Evolutionary conservation across 2,113 vertebrate species (phyloP).

Genomic region (Pteruthius melanotis): DNA sequence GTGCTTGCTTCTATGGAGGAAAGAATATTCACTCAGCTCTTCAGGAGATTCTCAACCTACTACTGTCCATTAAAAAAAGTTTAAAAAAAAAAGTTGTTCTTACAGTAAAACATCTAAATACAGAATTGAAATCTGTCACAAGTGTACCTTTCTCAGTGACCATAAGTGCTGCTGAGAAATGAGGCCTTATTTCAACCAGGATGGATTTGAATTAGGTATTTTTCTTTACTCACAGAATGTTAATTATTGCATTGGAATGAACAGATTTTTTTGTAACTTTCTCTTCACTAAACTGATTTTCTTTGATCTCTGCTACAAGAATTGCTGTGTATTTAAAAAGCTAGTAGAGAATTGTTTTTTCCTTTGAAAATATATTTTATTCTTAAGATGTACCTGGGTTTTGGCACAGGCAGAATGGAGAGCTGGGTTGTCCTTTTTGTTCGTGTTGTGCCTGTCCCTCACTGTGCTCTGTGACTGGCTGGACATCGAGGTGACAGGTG

Average conservation of each 20-base stretch:
- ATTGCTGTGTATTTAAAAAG: background rate
- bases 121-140: background rate
- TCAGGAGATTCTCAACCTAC: background rate
- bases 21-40: background rate
- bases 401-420: background rate
- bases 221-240: background rate
- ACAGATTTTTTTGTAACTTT: background rate
- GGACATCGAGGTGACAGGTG: background rate
- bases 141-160: background rate
- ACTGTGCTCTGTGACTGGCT: background rate
- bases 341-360: background rate
- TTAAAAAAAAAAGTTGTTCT: background rate
- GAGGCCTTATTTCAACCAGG: background rate
- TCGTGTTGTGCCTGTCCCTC: background rate
- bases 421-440: background rate
- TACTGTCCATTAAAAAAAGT: background rate
- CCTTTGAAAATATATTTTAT: background rate
- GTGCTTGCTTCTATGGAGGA: background rate
- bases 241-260: background rate
- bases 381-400: background rate
- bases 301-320: background rate
- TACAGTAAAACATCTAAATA: background rate
- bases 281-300: background rate
- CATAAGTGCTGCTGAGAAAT: background rate
- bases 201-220: background rate